Conservation (phyloP, 2,113 vertebrate species). For the Semnornis frantzii region DNA sequence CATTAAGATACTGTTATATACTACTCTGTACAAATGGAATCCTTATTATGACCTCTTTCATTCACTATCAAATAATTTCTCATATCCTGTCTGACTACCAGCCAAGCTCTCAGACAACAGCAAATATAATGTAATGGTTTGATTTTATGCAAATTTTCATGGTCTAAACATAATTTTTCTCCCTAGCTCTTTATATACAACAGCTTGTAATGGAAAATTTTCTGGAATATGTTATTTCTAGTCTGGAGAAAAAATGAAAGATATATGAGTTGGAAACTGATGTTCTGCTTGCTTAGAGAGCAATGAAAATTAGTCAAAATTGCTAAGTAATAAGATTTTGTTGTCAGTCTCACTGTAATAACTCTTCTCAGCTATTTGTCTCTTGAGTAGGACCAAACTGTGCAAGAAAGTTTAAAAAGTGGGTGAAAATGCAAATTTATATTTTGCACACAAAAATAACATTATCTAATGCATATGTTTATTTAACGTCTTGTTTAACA, state of each 20-base stretch:
- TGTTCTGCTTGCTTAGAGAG: not conserved
- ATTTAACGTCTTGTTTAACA: not conserved
- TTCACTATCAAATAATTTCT: not conserved
- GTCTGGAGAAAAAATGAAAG: not conserved
- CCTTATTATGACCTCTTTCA: not conserved
- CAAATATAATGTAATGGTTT: not conserved
- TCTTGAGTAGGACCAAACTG: not conserved
- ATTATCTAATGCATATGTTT: not conserved
- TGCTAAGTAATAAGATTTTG: not conserved
- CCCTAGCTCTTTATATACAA: not conserved
- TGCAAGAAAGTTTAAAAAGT: not conserved
- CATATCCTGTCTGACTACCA: not conserved
- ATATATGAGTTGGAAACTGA: not conserved
- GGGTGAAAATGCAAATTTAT: not conserved
- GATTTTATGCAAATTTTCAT: not conserved
- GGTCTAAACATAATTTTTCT: not conserved
- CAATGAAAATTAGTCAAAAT: not conserved
- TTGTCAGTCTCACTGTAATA: not conserved
- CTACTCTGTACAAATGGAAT: not conserved
- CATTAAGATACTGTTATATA: rapidly evolving
- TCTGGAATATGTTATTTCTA: not conserved
- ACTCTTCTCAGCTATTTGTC: not conserved
- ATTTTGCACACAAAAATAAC: not conserved
- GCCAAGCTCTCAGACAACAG: not conserved
- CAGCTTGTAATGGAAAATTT: not conserved